Evolutionary conservation across 2,797 vertebrate genomes (phyloP).

Genomic region (Natrix natrix): DNA sequence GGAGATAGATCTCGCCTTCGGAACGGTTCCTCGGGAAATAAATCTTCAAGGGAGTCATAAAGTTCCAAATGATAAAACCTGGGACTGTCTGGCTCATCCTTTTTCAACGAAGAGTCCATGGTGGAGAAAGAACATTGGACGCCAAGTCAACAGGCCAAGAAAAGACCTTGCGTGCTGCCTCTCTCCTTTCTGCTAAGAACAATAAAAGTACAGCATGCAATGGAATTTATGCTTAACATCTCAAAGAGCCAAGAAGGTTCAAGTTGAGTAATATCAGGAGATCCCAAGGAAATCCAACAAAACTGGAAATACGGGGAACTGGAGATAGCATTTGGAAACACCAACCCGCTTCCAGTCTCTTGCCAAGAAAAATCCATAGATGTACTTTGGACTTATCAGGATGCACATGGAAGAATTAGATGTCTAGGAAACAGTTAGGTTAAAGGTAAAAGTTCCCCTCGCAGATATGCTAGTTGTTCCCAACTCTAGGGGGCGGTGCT

Average conservation of each 20-base stretch:
- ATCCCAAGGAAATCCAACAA: not conserved
- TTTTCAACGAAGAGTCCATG: slow-evolving; percentile 24
- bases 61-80: slow-evolving; percentile 77
- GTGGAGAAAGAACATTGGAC: not conserved
- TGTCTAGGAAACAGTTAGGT: not conserved
- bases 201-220: not conserved
- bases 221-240: not conserved
- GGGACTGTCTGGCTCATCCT: slow-evolving; percentile 52
- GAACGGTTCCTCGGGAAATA: slow-evolving; percentile 74
- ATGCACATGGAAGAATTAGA: not conserved
- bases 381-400: not conserved
- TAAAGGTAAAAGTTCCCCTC: too few species aligned
- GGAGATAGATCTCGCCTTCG: slow-evolving; percentile 48
- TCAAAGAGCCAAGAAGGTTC: not conserved
- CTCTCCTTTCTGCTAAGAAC: not conserved
- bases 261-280: not conserved
- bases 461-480: too few species aligned
- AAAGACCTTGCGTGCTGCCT: not conserved
- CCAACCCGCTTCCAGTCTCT: not conserved
- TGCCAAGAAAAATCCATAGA: not conserved
- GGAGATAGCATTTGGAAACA: not conserved
- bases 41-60: slow-evolving; percentile 74
- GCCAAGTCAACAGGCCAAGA: not conserved
- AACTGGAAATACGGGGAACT: not conserved
- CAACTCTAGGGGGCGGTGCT: too few species aligned